A percentile compares a stretch with the other conserved stretches of the same genome.
These are phyloP conservation scores for Danaus plexippus DNA, from an alignment of 1,140 invertebrate genomes.

Conservation along the genomic window DNA sequence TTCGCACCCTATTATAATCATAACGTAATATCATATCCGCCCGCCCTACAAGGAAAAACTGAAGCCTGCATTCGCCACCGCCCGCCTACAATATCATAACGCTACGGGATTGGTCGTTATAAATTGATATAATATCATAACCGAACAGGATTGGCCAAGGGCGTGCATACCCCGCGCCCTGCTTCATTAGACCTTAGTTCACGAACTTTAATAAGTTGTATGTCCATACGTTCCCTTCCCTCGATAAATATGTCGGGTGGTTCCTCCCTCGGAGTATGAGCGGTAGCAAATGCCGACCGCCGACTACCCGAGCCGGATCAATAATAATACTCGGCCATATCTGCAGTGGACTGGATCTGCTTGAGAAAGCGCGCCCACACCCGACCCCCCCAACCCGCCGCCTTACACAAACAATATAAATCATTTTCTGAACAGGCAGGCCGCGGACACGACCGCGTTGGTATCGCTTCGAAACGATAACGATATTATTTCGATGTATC, in stretches of 20 bases:
- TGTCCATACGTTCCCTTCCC: constrained; percentile 48
- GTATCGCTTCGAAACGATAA: constrained; percentile 7
- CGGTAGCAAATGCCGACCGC: constrained; percentile 63
- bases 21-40: constrained; percentile 67
- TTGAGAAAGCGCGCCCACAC: constrained; percentile 64
- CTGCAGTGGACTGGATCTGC: constrained; percentile 69
- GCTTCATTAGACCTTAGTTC: constrained; percentile 65
- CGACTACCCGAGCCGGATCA: constrained; percentile 61
- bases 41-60: constrained; percentile 62
- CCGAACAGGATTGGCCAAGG: constrained; percentile 57
- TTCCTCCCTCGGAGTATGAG: constrained; percentile 51
- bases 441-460: constrained; percentile 34
- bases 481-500: constrained; percentile 4
- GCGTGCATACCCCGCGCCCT: constrained; percentile 34
- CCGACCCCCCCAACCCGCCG: constrained; percentile 40
- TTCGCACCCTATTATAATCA: constrained; percentile 64
- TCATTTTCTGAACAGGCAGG: constrained; percentile 62
- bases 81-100: constrained; percentile 71
- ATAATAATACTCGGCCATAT: constrained; percentile 71
- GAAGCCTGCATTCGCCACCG: constrained; percentile 41
- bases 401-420: constrained; percentile 69
- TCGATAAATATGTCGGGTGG: constrained; percentile 63
- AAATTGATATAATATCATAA: constrained; percentile 72
- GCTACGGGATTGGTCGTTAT: constrained; percentile 60
- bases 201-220: constrained; percentile 65